Percentiles rank a stretch among this genome's conserved stretches.
Conservation (phyloP, 2,113 vertebrate species). For the Brachypodius melanocephalos region DNA sequence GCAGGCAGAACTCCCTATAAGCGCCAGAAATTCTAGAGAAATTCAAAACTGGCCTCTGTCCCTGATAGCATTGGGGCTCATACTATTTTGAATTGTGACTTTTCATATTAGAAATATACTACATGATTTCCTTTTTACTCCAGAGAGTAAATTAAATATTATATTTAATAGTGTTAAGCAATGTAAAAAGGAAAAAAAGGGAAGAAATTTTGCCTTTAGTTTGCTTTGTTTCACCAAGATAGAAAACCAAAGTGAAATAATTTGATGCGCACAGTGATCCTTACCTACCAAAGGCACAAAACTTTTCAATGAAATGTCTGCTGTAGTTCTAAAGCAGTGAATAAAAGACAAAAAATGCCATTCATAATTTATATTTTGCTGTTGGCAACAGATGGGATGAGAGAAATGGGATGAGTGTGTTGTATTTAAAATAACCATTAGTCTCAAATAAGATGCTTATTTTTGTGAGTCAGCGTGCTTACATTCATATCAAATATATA, state of each 20-base stretch:
- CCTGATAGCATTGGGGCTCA: not conserved
- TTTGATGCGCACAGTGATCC: not conserved
- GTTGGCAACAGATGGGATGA: slow-evolving; percentile 25
- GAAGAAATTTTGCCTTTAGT: not conserved
- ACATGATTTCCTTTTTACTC: not conserved
- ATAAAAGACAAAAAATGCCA: not conserved
- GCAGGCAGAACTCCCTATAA: not conserved
- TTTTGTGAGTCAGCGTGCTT: not conserved
- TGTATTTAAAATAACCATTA: slow-evolving; percentile 36
- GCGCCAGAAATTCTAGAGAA: not conserved
- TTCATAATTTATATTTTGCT: slow-evolving; percentile 50
- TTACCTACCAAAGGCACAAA: not conserved
- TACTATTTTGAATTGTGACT: not conserved
- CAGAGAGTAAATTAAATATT: not conserved
- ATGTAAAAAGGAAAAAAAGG: not conserved
- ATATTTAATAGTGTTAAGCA: not conserved
- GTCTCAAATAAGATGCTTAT: not conserved
- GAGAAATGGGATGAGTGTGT: not conserved
- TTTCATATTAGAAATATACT: not conserved
- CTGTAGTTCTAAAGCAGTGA: not conserved
- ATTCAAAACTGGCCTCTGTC: not conserved
- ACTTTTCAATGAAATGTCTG: slow-evolving; percentile 1
- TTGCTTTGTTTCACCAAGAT: not conserved
- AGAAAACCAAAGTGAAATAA: not conserved
- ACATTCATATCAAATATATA: not conserved